Conservation (phyloP, 2,113 vertebrate species). For the Leptocoma aspasia region DNA sequence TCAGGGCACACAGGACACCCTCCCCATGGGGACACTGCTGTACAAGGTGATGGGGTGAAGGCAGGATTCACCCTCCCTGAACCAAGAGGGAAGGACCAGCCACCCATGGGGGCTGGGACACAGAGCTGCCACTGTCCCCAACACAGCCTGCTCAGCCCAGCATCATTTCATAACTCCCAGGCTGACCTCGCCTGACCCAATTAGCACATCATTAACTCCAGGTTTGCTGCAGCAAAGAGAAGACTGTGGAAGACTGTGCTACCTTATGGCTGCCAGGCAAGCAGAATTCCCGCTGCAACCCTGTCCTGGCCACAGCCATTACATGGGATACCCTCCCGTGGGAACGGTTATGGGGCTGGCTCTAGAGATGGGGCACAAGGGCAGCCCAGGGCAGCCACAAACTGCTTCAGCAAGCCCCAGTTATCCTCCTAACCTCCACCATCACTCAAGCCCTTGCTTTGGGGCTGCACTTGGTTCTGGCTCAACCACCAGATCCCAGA, state of each 20-base stretch:
- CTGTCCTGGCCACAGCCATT: rapidly evolving
- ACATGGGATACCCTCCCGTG: rapidly evolving
- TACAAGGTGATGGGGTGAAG: not conserved
- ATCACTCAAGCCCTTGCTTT: not conserved
- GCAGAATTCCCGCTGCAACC: rapidly evolving
- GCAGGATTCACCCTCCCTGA: not conserved
- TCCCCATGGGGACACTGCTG: not conserved
- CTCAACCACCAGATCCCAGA: not conserved
- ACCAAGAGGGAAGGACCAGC: not conserved
- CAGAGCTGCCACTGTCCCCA: not conserved
- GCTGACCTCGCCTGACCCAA: not conserved
- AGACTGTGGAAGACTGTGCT: not conserved
- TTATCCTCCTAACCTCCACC: not conserved
- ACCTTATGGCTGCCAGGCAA: rapidly evolving
- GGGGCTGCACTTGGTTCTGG: rapidly evolving
- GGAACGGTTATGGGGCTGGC: not conserved
- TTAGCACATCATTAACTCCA: not conserved
- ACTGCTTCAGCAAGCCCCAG: not conserved
- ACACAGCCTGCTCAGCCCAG: not conserved
- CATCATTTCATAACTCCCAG: not conserved
- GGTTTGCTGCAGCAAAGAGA: not conserved
- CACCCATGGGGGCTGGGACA: not conserved
- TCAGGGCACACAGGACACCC: not conserved
- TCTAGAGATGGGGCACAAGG: not conserved
- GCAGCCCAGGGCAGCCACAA: not conserved